Percentiles rank a stretch among this genome's conserved stretches.
Conservation (phyloP, 2,797 vertebrate species). For the Tachyglossus aculeatus region DNA sequence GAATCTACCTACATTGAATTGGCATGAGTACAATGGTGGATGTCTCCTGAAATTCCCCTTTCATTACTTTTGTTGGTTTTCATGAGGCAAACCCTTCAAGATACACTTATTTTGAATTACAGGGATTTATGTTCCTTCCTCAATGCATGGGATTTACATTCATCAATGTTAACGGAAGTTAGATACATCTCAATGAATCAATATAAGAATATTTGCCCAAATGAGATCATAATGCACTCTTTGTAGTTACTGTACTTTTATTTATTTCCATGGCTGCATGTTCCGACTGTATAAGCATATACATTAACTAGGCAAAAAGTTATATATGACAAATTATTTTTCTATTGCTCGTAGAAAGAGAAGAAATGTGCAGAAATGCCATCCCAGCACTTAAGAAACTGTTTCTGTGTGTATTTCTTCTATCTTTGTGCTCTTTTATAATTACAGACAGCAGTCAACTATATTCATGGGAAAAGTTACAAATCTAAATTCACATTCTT, state of each 20-base stretch:
- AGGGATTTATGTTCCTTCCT: constrained; percentile 14
- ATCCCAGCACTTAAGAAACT: not conserved
- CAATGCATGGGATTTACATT: constrained; percentile 15
- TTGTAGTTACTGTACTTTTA: constrained; percentile 8
- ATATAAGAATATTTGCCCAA: not conserved
- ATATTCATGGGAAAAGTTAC: not conserved
- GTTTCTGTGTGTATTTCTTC: not conserved
- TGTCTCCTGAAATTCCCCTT: constrained; percentile 4
- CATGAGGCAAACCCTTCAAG: constrained; percentile 14
- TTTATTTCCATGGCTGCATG: not conserved
- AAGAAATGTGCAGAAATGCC: constrained; percentile 4
- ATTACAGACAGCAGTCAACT: not conserved
- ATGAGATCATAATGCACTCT: constrained; percentile 1
- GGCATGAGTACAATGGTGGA: constrained; percentile 13
- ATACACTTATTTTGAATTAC: constrained; percentile 18
- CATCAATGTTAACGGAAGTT: constrained; percentile 22
- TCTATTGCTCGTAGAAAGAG: constrained; percentile 12
- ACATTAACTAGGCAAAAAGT: not conserved
- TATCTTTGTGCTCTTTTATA: not conserved
- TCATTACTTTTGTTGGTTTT: constrained; percentile 23
- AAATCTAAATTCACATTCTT: not conserved
- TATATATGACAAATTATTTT: constrained; percentile 4
- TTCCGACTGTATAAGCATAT: not conserved
- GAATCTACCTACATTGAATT: constrained; percentile 1
- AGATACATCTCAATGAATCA: constrained; percentile 1